Base-by-base conservation (phyloP, 2,113 vertebrate species). In the Crotalus helleri region DNA sequence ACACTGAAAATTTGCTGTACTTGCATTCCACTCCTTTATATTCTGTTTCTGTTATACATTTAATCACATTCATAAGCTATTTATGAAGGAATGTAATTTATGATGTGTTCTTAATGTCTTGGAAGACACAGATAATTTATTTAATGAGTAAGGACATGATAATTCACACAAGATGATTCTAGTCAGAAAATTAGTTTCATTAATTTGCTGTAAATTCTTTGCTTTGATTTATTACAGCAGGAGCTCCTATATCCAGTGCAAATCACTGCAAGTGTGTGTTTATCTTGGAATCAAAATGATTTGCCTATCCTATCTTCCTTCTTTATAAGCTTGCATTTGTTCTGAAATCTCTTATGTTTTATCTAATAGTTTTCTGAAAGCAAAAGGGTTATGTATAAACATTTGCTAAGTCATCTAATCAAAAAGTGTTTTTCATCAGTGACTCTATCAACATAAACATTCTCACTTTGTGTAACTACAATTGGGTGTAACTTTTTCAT, bases 141-240 rank as follows among this genome's bases (percentile, higher is more conserved):
- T 97, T 98, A 97, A 98, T 97, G 97, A 97, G 96, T 95, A 96
- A 96, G 98, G 97, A 97, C 97, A 97, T 44, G 86, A 97, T 97
- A 96, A 97, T 97, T 97, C 97, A 96, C 96, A 96, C 96, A 97
- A 90, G 92, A 97, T 97, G 95, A 97, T 97, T 97, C 95, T 94
- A 97, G 96, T 96, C 96, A 97, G 97, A 98, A 97, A 98, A 98
- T 97, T 97, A 97, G 95, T 97, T 97, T 97, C 97, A 97, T 97
- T 98, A 97, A 98, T 98, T 98, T 97, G 86, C 95, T 95, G 93
- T 94, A 97, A 97, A 97, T 93, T 96, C 58, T 46, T 94, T 94
- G 94, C 94, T 92, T 96, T 97, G 97, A 98, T 97, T 97, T 97
- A 96, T 93, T 96, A 91, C 93, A 91, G 94, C n/a, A 90, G 90